Evolutionary conservation across 2,888 invertebrate genomes (phyloP).

Genomic region (Syrphus vitripennis): DNA sequence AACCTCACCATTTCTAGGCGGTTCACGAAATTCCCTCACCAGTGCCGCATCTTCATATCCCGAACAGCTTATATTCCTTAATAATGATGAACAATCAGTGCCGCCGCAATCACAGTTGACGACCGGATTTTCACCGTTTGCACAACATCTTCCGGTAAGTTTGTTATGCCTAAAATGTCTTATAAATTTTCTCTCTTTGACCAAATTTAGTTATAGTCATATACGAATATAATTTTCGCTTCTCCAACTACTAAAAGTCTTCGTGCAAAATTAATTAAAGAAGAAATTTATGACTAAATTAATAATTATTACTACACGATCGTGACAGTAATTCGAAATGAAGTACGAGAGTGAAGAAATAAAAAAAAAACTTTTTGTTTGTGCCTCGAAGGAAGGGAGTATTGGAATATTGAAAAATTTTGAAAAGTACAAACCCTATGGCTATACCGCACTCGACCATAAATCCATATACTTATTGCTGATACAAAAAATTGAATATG

Average conservation of each 20-base stretch:
- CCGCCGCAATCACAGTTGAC: conserved; percentile 65
- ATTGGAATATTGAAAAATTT: neutral
- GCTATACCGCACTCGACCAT: neutral
- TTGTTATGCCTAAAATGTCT: neutral
- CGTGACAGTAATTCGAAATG: conserved; percentile 33
- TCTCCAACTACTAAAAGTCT: no score
- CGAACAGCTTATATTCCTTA: conserved; percentile 78
- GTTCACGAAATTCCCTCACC: conserved; percentile 65
- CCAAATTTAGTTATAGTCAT: conserved; percentile 29
- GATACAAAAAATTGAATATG: neutral
- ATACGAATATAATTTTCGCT: no score
- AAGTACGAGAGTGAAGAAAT: neutral
- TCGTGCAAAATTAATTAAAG: conserved; percentile 17
- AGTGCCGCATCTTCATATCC: conserved; percentile 78
- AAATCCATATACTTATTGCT: neutral
- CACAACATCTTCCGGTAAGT: conserved; percentile 74
- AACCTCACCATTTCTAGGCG: conserved; percentile 50
- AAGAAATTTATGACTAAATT: conserved; percentile 41
- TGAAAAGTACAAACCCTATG: neutral
- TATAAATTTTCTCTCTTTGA: conserved; percentile 31
- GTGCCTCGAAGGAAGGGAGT: neutral
- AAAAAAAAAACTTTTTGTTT: neutral
- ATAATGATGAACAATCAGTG: conserved; percentile 75
- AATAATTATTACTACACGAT: neutral
- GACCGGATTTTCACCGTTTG: conserved; percentile 75